Base-by-base conservation (phyloP, 1,140 invertebrate genomes). In the Nomia melanderi region DNA sequence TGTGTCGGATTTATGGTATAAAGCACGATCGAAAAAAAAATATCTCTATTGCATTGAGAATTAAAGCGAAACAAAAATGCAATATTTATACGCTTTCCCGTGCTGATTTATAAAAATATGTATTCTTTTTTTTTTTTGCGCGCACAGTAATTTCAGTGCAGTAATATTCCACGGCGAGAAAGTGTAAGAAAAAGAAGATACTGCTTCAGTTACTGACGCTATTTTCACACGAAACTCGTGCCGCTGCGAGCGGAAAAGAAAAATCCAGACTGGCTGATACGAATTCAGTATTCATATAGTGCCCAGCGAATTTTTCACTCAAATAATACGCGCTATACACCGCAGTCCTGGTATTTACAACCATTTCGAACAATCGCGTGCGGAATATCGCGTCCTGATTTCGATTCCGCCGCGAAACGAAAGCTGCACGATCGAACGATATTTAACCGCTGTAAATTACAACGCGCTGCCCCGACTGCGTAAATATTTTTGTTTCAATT, bases 401-500 rank as follows among this genome's bases (percentile, higher is more conserved):
- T 14, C 3, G 17, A 6, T 14, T 2, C 17, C 2, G 17, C 62
- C n/a, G n/a, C 7, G 2, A 7, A 12, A 25, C 57, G 14, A 36
- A 66, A 53, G 33, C 62, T 1, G 8, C 8, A n/a, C n/a, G n/a
- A n/a, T n/a, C n/a, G n/a, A n/a, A n/a, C 41, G 20, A 31, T 1
- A 6, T 20, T 64, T 29, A 64, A 47, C 12, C 27, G 5, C 25
- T 17, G 11, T 17, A 9, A 23, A 33, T 8, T 31, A 53, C 33
- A 66, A 50, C 33, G 44, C 65, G 50, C 36, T 14, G 25, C 36
- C 1, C 2, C 20, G 0, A 25, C 5, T 2, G 39, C 9, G 41
- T 11, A 53, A 72, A 62, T 73, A 39, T 64, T 39, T 73, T 62
- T 29, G 11, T 36, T 72, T 54, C 53, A 73, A 39, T 64, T 23